A percentile compares a stretch with the other conserved stretches of the same genome.
Evolutionary conservation across 2,797 vertebrate genomes (phyloP).

Genomic region (Muscicapa striata): DNA sequence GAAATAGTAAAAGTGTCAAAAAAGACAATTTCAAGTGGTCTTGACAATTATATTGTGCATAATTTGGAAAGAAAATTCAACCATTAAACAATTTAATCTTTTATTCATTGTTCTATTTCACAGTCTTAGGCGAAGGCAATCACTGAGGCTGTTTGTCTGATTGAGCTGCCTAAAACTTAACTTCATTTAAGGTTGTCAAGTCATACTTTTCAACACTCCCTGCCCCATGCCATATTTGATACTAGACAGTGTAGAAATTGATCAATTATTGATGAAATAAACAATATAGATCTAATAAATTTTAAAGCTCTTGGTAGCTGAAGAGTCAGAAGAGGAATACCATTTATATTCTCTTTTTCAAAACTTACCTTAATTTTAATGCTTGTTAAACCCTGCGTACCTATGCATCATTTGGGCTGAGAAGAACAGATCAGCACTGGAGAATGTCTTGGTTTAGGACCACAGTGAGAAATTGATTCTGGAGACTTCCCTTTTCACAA

Average conservation of each 20-base stretch:
- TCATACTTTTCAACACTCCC: background rate
- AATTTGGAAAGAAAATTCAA: background rate
- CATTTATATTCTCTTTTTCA: background rate
- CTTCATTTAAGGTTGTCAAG: background rate
- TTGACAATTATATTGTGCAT: background rate
- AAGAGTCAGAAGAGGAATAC: background rate
- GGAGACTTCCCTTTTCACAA: constrained; percentile 7
- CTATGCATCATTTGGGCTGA: background rate
- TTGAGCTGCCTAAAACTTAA: background rate
- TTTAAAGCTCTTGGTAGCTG: background rate
- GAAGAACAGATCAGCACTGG: background rate
- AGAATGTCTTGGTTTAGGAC: background rate
- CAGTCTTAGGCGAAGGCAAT: background rate
- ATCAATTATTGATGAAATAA: background rate
- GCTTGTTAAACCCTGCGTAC: background rate
- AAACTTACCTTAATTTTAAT: constrained; percentile 3
- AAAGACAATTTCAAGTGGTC: background rate
- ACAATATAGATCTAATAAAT: background rate
- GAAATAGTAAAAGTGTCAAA: background rate
- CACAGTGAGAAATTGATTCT: background rate
- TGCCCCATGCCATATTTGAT: background rate
- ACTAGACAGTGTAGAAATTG: background rate
- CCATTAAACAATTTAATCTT: background rate
- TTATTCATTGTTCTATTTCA: background rate
- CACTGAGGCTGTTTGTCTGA: background rate